Base-by-base conservation (phyloP, 2,113 vertebrate species). In the Chionomys nivalis region DNA sequence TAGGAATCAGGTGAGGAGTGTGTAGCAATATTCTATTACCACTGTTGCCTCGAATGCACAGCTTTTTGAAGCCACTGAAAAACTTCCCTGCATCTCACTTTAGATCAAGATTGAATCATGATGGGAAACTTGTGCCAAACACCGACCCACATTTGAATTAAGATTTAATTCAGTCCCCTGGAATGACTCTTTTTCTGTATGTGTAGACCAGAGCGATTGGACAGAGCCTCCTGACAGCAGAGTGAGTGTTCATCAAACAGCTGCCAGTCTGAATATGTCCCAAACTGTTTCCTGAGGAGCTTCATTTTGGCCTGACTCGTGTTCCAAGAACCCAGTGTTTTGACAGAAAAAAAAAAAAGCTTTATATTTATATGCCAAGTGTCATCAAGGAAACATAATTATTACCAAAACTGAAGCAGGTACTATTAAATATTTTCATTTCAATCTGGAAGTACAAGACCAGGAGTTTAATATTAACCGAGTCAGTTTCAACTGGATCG, bases 391-490 rank as follows among this genome's bases (percentile, higher is more conserved):
- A 96, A 96, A 90, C 79, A 92, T 52, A 87, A 91, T 96, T 75
- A 97, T 95, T 94, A 75, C 61, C 70, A 95, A 97, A 97, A 94
- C 3, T 0, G 24, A 92, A 90, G 95, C 70, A 79, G 82, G 88
- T 90, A 89, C 94, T 96, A 98, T 90, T 42, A 97, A 94, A 97
- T 95, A 47, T 78, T 97, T 19, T 97, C 94, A 89, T 89, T 96
- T 97, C 96, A 93, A 91, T 96, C 98, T 97, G 70, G 89, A 96
- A 82, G 79, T 91, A 39, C 11, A 96, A 91, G 97, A 95, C 1
- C 72, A 96, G 97, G 86, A 94, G 23, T 85, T 97, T 97, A 96
- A 97, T 95, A 98, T 96, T 83, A 98, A 88, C 3, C 90, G 68
- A 76, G 28, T 83, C 96, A 73, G 66, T 70, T 97, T 95, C 95